These are phyloP conservation scores for Bucco capensis DNA, from an alignment of 2,113 vertebrate genomes.

Conservation along the genomic window DNA sequence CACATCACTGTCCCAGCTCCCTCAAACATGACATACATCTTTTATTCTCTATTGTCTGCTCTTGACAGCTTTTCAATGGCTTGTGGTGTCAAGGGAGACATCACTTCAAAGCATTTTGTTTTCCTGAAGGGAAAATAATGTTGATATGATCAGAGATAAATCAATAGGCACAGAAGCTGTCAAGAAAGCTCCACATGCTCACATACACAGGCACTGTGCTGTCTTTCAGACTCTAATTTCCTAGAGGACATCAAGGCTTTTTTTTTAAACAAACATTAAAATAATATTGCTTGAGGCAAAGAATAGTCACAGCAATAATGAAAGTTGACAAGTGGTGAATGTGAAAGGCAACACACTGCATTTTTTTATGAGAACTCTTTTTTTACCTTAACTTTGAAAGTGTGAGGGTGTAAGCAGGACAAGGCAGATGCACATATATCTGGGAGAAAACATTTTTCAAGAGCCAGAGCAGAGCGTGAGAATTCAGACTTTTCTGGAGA, in stretches of 20 bases:
- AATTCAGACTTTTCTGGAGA: not conserved
- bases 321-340: constrained; percentile 1
- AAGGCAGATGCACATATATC: not conserved
- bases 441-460: not conserved
- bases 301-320: not conserved
- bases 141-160: constrained; percentile 26
- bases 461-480: not conserved
- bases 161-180: not conserved
- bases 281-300: constrained; percentile 31
- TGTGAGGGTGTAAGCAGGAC: not conserved
- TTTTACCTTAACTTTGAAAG: not conserved
- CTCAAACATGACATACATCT: not conserved
- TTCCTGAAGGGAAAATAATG: constrained; percentile 40
- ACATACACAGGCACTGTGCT: not conserved
- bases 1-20: not conserved
- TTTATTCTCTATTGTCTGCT: not conserved
- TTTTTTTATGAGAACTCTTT: not conserved
- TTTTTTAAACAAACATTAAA: constrained; percentile 35
- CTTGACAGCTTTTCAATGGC: constrained; percentile 3
- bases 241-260: not conserved
- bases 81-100: not conserved
- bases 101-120: constrained; percentile 27
- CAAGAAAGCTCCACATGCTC: not conserved
- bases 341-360: not conserved
- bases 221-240: not conserved